A percentile compares a stretch with the other conserved stretches of the same genome.
phyloP scores from a whole-genome alignment of 2,113 vertebrate genomes.

The Periophthalmodon schlosseri region DNA sequence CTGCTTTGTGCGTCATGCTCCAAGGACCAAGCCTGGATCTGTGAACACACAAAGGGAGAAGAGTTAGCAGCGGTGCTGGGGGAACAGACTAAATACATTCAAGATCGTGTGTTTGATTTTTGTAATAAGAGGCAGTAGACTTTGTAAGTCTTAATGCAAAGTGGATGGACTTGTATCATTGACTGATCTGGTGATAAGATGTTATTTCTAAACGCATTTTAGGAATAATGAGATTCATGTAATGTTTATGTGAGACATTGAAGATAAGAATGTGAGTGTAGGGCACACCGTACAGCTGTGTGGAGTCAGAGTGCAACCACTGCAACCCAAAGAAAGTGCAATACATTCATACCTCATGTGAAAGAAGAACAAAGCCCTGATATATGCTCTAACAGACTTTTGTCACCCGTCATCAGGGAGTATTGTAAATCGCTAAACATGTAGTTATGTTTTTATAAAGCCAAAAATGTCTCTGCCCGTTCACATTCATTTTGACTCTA shows the following conservation, averaged over 20 bases:
- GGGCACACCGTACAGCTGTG: conserved; percentile 13
- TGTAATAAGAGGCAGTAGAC: conserved; percentile 54
- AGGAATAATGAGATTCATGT: conserved; percentile 36
- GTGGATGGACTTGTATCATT: conserved; percentile 8
- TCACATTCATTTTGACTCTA: conserved; percentile 51
- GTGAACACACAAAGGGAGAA: conserved; percentile 38
- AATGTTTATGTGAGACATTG: conserved; percentile 28
- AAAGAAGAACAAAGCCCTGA: conserved; percentile 41
- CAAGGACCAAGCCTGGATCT: conserved; percentile 39
- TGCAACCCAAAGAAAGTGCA: conserved; percentile 82
- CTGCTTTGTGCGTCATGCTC: conserved; percentile 56
- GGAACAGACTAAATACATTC: conserved; percentile 44
- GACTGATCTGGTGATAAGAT: conserved; percentile 15
- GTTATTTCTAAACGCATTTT: conserved; percentile 44
- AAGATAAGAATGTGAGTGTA: conserved; percentile 18
- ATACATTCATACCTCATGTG: conserved; percentile 82
- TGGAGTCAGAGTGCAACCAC: conserved; percentile 44
- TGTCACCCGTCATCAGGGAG: conserved; percentile 54
- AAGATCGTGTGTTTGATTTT: conserved; percentile 52
- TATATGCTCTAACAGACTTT: conserved; percentile 32
- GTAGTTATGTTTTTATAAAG: conserved; percentile 50
- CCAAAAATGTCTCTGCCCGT: conserved; percentile 61
- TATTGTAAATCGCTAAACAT: conserved; percentile 33
- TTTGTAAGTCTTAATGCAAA: conserved; percentile 18
- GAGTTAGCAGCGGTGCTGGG: conserved; percentile 2